Evolutionary conservation across 2,888 invertebrate genomes (phyloP).

Genomic region (Microchrysa polita): DNA sequence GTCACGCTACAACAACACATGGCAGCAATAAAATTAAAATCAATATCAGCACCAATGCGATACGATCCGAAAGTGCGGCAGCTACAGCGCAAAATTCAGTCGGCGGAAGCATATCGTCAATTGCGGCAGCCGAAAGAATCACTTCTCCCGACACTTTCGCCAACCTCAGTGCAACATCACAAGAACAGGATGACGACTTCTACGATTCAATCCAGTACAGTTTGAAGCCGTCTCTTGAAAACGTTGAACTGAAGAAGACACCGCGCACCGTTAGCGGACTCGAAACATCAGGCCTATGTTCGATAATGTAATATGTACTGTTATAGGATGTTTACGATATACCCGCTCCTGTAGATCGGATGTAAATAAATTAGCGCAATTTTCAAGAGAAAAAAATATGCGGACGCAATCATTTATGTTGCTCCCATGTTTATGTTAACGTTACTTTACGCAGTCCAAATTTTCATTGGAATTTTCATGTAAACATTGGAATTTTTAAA

Average conservation of each 20-base stretch:
- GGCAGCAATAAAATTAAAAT: slow-evolving; percentile 76
- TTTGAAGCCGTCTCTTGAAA: slow-evolving; percentile 74
- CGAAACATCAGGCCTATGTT: slow-evolving; percentile 87
- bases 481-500: too few species aligned
- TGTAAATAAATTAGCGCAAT: too few species aligned
- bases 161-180: slow-evolving; percentile 55
- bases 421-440: too few species aligned
- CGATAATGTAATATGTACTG: slow-evolving; percentile 75
- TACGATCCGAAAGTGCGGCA: slow-evolving; percentile 47
- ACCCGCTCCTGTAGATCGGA: too few species aligned
- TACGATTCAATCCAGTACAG: slow-evolving; percentile 68
- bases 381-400: too few species aligned
- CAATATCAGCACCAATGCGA: slow-evolving; percentile 79
- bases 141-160: slow-evolving; percentile 62
- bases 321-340: too few species aligned
- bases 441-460: too few species aligned
- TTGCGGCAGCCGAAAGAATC: background rate
- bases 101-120: background rate
- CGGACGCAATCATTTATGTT: too few species aligned
- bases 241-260: slow-evolving; percentile 74
- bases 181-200: slow-evolving; percentile 63
- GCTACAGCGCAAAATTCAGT: slow-evolving; percentile 46
- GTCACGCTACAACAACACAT: slow-evolving; percentile 62
- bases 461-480: too few species aligned
- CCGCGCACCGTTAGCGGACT: slow-evolving; percentile 78